Base-by-base conservation (phyloP, 2,113 vertebrate genomes). In the Ciconia stormi region DNA sequence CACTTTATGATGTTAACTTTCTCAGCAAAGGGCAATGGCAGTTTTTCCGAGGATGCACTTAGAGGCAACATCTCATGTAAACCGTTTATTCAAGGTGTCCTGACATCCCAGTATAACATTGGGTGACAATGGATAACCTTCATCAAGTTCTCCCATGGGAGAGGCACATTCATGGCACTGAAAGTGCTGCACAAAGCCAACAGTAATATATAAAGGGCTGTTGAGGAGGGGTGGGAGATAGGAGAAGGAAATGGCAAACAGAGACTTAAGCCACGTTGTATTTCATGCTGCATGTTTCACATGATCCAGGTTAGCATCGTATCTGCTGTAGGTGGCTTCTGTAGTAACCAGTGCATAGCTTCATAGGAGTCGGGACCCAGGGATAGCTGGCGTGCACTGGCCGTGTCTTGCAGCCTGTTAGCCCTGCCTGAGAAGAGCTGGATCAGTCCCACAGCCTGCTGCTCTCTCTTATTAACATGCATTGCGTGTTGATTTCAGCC, bases 1-100 rank as follows among this genome's bases (percentile, higher is more conserved):
- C 97, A 98, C 97, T 98, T 98, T 97, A 98, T 98, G 97, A 98
- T 98, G 97, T 97, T 97, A 98, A 98, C 95, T 97, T 98, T 97
- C 97, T 95, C 96, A 89, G 97, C 95, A 98, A 98, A 98, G 97
- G 97, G 97, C 97, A 97, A 97, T 96, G 95, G 93, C 89, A 96
- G 89, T 95, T 96, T 96, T 93, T 95, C 91, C 14, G 67, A 96
- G 85, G 82, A 97, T 96, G 90, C 78, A 69, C 87, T 96, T 94
- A 88, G 71, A 82, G 76, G 93, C 72, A 96, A 55, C 88, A 94
- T 95, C 93, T 97, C 95, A 72, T 96, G 86, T 94, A 96, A 97
- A 97, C 89, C 79, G 34, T 98, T 98, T 97, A 97, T 95, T 91
- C 93, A 96, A 96, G 89, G 93, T 93, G 89, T 97, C 90, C 86